Conservation (phyloP, 92 coral and sea anemone species). For the Epizoanthus rinbou region DNA sequence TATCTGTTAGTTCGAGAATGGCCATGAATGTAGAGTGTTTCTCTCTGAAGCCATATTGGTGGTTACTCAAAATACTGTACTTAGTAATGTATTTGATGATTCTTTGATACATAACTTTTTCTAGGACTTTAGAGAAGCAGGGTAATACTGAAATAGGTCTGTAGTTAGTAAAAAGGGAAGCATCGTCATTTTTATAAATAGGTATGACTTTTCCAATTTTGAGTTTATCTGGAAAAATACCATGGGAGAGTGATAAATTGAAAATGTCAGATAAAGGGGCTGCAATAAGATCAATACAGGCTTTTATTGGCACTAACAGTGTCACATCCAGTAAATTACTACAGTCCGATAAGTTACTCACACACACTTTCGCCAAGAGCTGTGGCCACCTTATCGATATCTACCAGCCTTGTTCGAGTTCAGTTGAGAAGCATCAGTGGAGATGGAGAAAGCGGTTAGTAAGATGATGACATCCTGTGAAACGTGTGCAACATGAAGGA, state of each 20-base stretch:
- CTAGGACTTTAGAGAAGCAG: too few species aligned
- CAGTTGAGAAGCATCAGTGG: conserved; percentile 42
- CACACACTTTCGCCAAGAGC: conserved; percentile 17
- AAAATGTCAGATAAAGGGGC: too few species aligned
- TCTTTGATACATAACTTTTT: conserved; percentile 14
- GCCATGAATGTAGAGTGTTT: conserved; percentile 18
- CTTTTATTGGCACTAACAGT: conserved; percentile 55
- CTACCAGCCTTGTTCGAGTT: conserved; percentile 47
- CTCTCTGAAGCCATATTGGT: conserved; percentile 19
- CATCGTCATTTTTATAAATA: too few species aligned
- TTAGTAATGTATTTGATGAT: neutral
- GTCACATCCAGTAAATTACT: conserved; percentile 45
- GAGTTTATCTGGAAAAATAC: too few species aligned
- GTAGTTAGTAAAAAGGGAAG: too few species aligned
- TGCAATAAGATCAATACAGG: too few species aligned
- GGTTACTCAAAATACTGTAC: neutral
- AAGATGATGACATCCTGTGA: conserved; percentile 44
- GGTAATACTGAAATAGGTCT: too few species aligned
- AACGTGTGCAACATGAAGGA: conserved; percentile 52
- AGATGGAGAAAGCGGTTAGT: conserved; percentile 28
- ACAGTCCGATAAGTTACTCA: conserved; percentile 38
- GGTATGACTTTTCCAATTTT: too few species aligned
- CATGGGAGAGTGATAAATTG: too few species aligned
- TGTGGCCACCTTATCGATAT: conserved; percentile 45
- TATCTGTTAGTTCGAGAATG: conserved; percentile 1